Evolutionary conservation across 2,888 invertebrate genomes (phyloP), one percentile per base, ranked within the genome.

Genomic region (Clusia tigrina): DNA sequence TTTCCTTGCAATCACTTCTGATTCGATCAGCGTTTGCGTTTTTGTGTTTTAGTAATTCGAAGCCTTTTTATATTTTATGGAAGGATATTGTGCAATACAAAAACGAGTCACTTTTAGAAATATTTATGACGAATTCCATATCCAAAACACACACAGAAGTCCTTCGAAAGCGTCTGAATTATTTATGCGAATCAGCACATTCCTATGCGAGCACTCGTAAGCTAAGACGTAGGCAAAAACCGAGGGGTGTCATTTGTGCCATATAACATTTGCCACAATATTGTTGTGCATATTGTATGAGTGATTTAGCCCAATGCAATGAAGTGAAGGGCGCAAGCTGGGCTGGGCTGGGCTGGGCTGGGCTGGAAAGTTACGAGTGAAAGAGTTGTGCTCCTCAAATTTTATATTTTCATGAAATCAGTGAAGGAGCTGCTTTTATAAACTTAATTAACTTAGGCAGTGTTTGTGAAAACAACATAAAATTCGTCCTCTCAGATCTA

Each of bases 121-220:
- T 48, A 48, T 48, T 48, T 48, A 48, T 48, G 48, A 48, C 15
- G 48, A 20, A 42, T 42, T 42, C n/a, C 42, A 42, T 3, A 32
- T 32, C 6, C 32, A 32, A 32, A 32, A n/a, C 32, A 6, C 12
- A 12, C 32, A 32, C 32, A 48, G 48, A 59, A 60, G 70, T 60
- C 59, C 59, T 60, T 60, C 59, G 56, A 25, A 61, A 56, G 42
- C 62, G 64, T 78, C 78, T 75, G 69, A 75, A 74, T 71, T 64
- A 78, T 75, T 74, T 69, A 75, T 78, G 74, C 72, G 69, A 69
- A 74, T 75, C 74, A 78, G 77, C 74, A 66, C 62, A 69, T 71
- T 69, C 22, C 48, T 20, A 22, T 22, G 48, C 48, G n/a, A 42
- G n/a, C 3, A 17, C 42, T 3, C 42, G 48, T 2, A 18, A 48